phyloP scores from a whole-genome alignment of 2,888 invertebrate genomes.

The Drymonia ruficornis region DNA sequence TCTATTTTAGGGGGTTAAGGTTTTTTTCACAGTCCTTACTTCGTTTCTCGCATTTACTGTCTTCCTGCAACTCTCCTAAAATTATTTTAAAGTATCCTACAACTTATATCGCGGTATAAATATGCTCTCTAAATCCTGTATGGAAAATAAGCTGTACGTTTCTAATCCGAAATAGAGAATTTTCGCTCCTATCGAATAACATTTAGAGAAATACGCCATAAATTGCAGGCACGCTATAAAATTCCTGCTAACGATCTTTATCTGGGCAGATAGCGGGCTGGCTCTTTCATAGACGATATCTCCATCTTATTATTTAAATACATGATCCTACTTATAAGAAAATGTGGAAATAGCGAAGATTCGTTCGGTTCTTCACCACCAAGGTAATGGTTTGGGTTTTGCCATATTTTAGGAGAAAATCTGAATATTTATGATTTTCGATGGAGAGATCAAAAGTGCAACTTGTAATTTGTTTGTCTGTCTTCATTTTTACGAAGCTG shows the following conservation, averaged over 20 bases:
- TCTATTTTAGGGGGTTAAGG: too few relatives aligned
- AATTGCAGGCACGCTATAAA: constrained; percentile 27
- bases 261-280: constrained; percentile 22
- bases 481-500: too few relatives aligned
- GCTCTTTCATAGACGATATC: constrained; percentile 25
- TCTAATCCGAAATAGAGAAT: background rate
- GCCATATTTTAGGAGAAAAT: too few relatives aligned
- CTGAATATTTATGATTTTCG: too few relatives aligned
- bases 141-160: background rate
- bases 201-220: constrained; percentile 23
- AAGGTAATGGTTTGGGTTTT: background rate
- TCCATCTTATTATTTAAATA: constrained; percentile 32
- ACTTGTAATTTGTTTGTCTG: too few relatives aligned
- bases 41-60: too few relatives aligned
- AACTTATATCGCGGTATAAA: background rate
- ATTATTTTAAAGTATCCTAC: too few relatives aligned
- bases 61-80: too few relatives aligned
- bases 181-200: constrained; percentile 1
- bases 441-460: too few relatives aligned
- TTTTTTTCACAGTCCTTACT: too few relatives aligned
- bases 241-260: constrained; percentile 32
- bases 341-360: background rate
- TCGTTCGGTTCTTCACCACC: background rate
- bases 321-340: background rate
- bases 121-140: background rate